phyloP scores from a whole-genome alignment of 30 jellyfish, hydroid and myxozoan species.

The Nemopilema nomurai region DNA sequence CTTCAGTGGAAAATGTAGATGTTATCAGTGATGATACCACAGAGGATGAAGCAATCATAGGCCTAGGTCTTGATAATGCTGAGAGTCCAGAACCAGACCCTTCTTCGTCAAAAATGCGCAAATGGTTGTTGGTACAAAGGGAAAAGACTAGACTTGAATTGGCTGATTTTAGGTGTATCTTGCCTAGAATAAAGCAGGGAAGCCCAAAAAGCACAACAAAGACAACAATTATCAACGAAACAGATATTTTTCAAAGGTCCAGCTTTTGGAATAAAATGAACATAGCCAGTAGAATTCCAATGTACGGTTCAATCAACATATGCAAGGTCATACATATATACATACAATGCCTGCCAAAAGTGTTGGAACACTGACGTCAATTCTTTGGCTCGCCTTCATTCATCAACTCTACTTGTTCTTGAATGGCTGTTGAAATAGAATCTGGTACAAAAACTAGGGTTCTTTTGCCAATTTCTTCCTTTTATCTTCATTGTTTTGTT shows the following conservation, averaged over 20 bases:
- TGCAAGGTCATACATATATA: not conserved
- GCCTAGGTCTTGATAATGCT: conserved; percentile 15
- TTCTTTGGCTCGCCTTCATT: conserved; percentile 8
- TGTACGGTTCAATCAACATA: not conserved
- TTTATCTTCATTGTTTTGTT: not conserved
- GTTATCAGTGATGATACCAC: too few relatives aligned
- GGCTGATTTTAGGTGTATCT: conserved; percentile 6
- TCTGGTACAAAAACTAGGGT: conserved; percentile 13
- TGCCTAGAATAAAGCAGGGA: conserved; percentile 12
- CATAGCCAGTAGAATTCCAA: not conserved
- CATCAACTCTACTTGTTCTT: conserved; percentile 6
- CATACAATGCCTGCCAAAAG: not conserved
- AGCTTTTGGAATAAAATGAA: not conserved
- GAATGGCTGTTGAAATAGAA: not conserved
- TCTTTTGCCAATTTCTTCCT: conserved; percentile 1
- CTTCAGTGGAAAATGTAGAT: too few relatives aligned
- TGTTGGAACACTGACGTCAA: not conserved
- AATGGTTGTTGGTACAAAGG: conserved; percentile 16
- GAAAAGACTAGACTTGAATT: not conserved
- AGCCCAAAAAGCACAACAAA: conserved; percentile 17
- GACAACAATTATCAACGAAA: conserved; percentile 4
- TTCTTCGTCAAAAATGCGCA: conserved; percentile 6
- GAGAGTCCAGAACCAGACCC: not conserved
- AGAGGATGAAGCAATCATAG: not conserved
- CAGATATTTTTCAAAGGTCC: not conserved